These are phyloP conservation scores for Sipha flava DNA, from an alignment of 1,140 invertebrate species.

Conservation along the genomic window DNA sequence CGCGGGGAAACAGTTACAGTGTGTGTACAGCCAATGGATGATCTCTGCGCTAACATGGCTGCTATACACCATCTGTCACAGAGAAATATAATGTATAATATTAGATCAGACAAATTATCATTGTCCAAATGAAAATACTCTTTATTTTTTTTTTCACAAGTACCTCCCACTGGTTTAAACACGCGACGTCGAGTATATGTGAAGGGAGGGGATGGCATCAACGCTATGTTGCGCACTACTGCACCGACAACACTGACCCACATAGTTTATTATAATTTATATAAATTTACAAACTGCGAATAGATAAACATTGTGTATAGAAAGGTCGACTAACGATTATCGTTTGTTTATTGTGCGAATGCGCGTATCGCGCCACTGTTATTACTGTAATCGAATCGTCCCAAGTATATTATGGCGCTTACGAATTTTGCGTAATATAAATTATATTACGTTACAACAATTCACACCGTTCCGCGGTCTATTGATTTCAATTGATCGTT, in stretches of 20 bases:
- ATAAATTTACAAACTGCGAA: no score
- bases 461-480: neutral
- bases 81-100: neutral
- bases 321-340: no score
- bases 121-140: conserved; percentile 8
- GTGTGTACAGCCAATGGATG: conserved; percentile 25
- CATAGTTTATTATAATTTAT: neutral
- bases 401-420: no score
- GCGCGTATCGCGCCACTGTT: no score
- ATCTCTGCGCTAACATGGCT: conserved; percentile 28
- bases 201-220: no score
- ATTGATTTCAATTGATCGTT: neutral
- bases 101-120: conserved; percentile 23
- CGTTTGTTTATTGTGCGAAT: no score
- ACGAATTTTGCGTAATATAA: no score
- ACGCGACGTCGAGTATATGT: neutral
- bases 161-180: conserved; percentile 20
- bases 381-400: no score
- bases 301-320: no score
- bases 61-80: conserved; percentile 29
- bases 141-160: neutral
- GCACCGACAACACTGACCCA: neutral
- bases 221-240: no score
- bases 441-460: no score
- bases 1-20: conserved; percentile 26